A percentile compares a stretch with the other conserved stretches of the same genome.
phyloP scores from a whole-genome alignment of 2,113 vertebrate genomes.

The Phoxinus phoxinus region DNA sequence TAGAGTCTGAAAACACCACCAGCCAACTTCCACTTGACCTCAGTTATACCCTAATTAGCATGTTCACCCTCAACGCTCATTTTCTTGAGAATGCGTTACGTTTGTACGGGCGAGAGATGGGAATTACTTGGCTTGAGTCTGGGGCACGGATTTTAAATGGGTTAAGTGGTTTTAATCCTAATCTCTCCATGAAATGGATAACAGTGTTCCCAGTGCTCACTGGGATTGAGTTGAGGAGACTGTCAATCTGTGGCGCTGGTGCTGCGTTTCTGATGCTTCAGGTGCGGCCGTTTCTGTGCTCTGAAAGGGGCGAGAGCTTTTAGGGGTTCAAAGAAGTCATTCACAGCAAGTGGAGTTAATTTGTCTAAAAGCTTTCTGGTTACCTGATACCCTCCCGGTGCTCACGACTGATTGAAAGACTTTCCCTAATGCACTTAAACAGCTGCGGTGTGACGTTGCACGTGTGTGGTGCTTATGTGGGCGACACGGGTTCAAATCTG shows the following conservation, averaged over 20 bases:
- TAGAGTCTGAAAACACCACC: background rate
- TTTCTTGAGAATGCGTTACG: background rate
- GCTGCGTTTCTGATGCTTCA: background rate
- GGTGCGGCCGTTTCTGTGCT: conserved; percentile 5
- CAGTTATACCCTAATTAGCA: conserved; percentile 12
- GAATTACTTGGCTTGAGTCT: conserved; percentile 54
- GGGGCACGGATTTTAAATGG: conserved; percentile 49
- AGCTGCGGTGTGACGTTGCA: background rate
- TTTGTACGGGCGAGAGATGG: conserved; percentile 49
- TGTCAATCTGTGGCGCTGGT: background rate
- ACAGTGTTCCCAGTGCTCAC: conserved; percentile 52
- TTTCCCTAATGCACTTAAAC: conserved; percentile 15
- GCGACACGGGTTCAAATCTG: background rate
- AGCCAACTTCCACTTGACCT: background rate
- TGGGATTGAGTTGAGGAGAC: conserved; percentile 30
- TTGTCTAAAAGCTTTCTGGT: conserved; percentile 36
- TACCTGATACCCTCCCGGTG: conserved; percentile 23
- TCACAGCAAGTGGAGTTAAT: conserved; percentile 34
- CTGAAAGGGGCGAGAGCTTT: background rate
- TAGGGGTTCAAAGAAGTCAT: conserved; percentile 17
- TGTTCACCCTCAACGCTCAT: background rate
- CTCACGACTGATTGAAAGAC: conserved; percentile 16
- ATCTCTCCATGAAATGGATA: conserved; percentile 66
- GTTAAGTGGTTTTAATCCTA: conserved; percentile 63
- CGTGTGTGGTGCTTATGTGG: background rate